Evolutionary conservation across 1,140 invertebrate species (phyloP).

Genomic region (Zaprionus gabonicus): DNA sequence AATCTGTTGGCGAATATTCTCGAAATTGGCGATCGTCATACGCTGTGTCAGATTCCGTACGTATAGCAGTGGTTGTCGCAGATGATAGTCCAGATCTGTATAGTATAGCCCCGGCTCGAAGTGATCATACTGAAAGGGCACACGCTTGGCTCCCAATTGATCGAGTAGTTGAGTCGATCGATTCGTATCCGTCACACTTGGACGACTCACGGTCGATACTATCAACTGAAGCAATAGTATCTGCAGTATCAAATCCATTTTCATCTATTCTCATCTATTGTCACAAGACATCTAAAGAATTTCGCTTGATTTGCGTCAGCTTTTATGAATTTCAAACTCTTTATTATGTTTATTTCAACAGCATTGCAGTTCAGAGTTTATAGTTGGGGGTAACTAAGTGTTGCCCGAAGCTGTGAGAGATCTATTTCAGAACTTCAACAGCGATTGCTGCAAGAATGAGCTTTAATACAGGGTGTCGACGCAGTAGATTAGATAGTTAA

Average conservation of each 20-base stretch:
- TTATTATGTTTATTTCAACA: not conserved
- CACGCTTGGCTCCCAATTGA: not conserved
- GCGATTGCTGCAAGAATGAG: not conserved
- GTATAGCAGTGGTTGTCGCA: constrained; percentile 16
- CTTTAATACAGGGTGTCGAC: not conserved
- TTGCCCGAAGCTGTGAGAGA: not conserved
- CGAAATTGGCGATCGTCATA: not conserved
- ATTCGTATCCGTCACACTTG: not conserved
- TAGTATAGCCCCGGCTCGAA: constrained; percentile 31
- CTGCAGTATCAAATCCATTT: not conserved
- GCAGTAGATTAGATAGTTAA: not conserved
- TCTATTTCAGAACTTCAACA: not conserved
- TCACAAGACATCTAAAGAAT: not conserved
- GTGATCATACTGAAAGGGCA: constrained; percentile 4
- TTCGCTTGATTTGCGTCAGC: not conserved
- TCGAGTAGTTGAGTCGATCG: constrained; percentile 26
- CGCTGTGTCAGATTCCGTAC: constrained; percentile 22
- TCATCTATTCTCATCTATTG: not conserved
- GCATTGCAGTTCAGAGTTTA: constrained; percentile 5
- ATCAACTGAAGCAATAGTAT: constrained; percentile 1
- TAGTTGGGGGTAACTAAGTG: constrained; percentile 10
- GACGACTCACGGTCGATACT: not conserved
- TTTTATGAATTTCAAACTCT: constrained; percentile 12
- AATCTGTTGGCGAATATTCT: not conserved
- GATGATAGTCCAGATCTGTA: constrained; percentile 26